These are phyloP conservation scores for Chiloscyllium punctatum DNA, from an alignment of 2,797 vertebrate species.

Conservation along the genomic window DNA sequence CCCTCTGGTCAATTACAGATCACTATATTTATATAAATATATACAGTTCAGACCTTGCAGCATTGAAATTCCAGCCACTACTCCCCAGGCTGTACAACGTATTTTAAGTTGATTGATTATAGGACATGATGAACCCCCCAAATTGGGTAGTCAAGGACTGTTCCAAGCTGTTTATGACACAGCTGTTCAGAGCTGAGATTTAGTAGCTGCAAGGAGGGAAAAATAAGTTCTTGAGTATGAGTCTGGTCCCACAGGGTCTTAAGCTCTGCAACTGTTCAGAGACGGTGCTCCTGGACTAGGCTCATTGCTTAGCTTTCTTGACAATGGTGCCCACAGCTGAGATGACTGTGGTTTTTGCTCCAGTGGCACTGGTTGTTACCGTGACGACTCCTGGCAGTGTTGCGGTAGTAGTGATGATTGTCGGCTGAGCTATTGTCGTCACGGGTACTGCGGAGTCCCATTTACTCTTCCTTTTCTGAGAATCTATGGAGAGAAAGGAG, in stretches of 20 bases:
- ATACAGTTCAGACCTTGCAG: neutral
- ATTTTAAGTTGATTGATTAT: too few species aligned
- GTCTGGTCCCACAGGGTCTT: too few species aligned
- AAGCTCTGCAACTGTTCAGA: neutral
- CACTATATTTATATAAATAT: too few species aligned
- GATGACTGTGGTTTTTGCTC: constrained; percentile 96
- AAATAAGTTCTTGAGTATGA: neutral
- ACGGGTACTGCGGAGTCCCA: constrained; percentile 96
- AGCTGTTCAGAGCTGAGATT: neutral
- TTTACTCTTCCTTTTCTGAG: constrained; percentile 97
- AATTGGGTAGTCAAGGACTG: constrained; percentile 42
- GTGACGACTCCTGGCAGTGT: constrained; percentile 87
- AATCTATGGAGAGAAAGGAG: constrained; percentile 59
- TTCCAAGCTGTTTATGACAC: neutral
- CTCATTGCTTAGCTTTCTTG: constrained; percentile 94
- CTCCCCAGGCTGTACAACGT: neutral
- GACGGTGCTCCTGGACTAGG: neutral
- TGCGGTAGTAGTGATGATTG: constrained; percentile 84
- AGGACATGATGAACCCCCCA: constrained; percentile 40
- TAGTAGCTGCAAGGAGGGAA: neutral
- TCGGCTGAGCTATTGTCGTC: constrained; percentile 80
- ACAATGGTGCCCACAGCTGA: constrained; percentile 94
- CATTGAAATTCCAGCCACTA: neutral
- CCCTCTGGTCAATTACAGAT: neutral
- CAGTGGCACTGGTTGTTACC: constrained; percentile 90